These are phyloP conservation scores for Protosalanx chinensis DNA, from an alignment of 2,797 vertebrate species.

Conservation along the genomic window DNA sequence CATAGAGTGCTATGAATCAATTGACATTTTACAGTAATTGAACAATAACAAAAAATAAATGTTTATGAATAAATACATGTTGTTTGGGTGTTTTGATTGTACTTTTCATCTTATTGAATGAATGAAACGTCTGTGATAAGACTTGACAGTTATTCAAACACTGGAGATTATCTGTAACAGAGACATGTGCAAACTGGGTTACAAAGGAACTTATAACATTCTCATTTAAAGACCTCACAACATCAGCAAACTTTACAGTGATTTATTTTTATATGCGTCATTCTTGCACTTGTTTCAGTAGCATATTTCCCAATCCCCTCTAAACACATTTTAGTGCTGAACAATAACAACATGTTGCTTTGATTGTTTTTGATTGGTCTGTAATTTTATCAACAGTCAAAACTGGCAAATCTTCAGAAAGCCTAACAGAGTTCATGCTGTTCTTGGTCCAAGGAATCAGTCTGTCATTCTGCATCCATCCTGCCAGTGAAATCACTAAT, in stretches of 20 bases:
- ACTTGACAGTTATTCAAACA: conserved; percentile 28
- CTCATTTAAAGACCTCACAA: conserved; percentile 24
- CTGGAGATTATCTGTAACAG: conserved; percentile 38
- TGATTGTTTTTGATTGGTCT: conserved; percentile 22
- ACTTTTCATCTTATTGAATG: conserved; percentile 8
- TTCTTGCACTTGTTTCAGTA: conserved; percentile 12
- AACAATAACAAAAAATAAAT: conserved; percentile 58
- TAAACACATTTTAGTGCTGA: background rate
- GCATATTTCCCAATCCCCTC: background rate
- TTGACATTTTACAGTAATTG: conserved; percentile 43
- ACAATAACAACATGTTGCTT: conserved; percentile 4
- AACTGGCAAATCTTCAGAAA: conserved; percentile 20
- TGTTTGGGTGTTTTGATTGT: conserved; percentile 20
- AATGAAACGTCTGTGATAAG: conserved; percentile 19
- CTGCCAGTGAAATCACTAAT: no score
- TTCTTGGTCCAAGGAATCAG: background rate
- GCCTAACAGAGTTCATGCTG: background rate
- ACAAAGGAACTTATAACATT: conserved; percentile 18
- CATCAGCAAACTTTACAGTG: conserved; percentile 37
- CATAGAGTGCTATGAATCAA: conserved; percentile 48
- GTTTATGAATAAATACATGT: conserved; percentile 48
- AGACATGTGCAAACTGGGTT: background rate
- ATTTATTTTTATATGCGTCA: conserved; percentile 26
- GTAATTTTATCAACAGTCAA: conserved; percentile 29
- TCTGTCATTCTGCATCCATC: no score